These are phyloP conservation scores for Colletes collaris DNA, from an alignment of 2,888 invertebrate genomes.

Conservation along the genomic window DNA sequence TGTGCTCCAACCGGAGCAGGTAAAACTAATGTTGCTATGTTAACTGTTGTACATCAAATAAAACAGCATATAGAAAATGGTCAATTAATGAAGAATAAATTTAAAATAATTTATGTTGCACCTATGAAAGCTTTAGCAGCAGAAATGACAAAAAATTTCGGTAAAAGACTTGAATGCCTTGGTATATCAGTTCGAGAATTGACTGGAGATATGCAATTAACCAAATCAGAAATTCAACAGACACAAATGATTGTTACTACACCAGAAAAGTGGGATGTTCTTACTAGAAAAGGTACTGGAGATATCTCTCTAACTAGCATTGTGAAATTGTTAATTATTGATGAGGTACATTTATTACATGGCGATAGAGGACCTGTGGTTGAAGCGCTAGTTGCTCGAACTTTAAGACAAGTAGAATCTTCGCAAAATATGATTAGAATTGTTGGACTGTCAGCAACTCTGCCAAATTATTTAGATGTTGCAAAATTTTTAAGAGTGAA, in stretches of 20 bases:
- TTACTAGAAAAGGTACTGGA: slow-evolving; percentile 96
- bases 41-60: slow-evolving; percentile 95
- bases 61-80: slow-evolving; percentile 92
- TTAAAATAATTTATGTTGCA: slow-evolving; percentile 99
- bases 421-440: slow-evolving; percentile 98
- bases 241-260: slow-evolving; percentile 99
- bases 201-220: slow-evolving; percentile 99
- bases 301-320: slow-evolving; percentile 95
- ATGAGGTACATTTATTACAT: slow-evolving; percentile 98
- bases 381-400: slow-evolving; percentile 97
- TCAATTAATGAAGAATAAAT: slow-evolving; percentile 94
- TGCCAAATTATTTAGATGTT: slow-evolving; percentile 99
- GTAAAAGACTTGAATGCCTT: slow-evolving; percentile 89
- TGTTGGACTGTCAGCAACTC: slow-evolving; percentile 97
- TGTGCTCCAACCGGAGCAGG: slow-evolving; percentile 99
- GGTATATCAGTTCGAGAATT: slow-evolving; percentile 95
- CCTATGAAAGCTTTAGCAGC: slow-evolving; percentile 99
- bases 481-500: slow-evolving; percentile 97
- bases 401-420: slow-evolving; percentile 95
- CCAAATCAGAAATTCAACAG: slow-evolving; percentile 95
- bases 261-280: slow-evolving; percentile 99
- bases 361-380: slow-evolving; percentile 99
- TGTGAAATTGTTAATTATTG: slow-evolving; percentile 96
- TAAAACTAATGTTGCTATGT: slow-evolving; percentile 98
- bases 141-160: slow-evolving; percentile 98